Evolutionary conservation across 2,797 vertebrate species (phyloP).

Genomic region (Dendrocincla fuliginosa): DNA sequence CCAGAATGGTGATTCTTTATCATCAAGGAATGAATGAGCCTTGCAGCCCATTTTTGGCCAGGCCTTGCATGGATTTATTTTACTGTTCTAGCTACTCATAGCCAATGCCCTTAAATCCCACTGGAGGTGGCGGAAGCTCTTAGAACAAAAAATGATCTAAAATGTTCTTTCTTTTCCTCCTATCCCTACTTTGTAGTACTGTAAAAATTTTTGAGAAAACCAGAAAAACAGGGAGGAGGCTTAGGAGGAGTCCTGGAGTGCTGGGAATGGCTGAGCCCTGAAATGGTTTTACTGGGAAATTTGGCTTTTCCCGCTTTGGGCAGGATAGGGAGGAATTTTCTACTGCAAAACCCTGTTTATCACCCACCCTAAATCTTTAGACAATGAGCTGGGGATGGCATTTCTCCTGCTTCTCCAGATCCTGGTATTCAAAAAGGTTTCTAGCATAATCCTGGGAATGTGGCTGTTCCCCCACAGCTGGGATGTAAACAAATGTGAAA

Average conservation of each 20-base stretch:
- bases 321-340: background rate
- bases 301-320: background rate
- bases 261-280: background rate
- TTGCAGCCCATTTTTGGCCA: background rate
- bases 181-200: background rate
- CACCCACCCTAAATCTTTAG: background rate
- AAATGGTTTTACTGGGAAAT: background rate
- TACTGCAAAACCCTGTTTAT: background rate
- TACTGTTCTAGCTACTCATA: background rate
- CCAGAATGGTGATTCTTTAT: background rate
- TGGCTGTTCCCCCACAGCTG: fast-evolving
- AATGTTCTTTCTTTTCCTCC: background rate
- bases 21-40: background rate
- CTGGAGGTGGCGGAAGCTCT: background rate
- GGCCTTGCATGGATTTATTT: background rate
- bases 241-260: background rate
- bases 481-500: fast-evolving
- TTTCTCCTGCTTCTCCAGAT: background rate
- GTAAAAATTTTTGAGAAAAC: background rate
- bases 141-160: background rate
- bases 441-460: background rate
- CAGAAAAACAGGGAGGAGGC: background rate
- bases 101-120: background rate
- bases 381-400: fast-evolving
- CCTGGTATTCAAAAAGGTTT: background rate